phyloP scores from a whole-genome alignment of 2,888 invertebrate genomes.

The Drosophila siamana region DNA sequence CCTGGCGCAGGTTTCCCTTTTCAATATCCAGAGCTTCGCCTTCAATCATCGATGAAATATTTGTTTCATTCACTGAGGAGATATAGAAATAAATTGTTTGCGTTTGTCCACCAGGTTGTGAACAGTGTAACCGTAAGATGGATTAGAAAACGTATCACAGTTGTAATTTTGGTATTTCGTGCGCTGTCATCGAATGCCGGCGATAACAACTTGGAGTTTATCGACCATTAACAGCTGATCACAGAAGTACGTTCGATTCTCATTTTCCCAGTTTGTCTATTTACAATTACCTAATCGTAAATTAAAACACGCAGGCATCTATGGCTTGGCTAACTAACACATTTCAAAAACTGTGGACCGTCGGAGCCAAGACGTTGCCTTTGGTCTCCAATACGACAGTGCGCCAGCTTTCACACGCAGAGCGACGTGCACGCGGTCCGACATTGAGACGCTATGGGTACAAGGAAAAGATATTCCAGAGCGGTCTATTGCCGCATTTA shows the following conservation, averaged over 20 bases:
- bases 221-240: constrained; percentile 37
- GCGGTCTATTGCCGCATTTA: constrained; percentile 90
- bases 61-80: constrained; percentile 7
- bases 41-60: constrained; percentile 40
- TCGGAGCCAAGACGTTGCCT: constrained; percentile 18
- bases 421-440: constrained; percentile 86
- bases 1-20: constrained; percentile 37
- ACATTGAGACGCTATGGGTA: constrained; percentile 89
- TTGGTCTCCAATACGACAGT: constrained; percentile 82
- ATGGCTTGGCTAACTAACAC: constrained; percentile 70
- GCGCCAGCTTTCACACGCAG: constrained; percentile 87
- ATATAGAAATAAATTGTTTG: neutral
- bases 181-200: neutral
- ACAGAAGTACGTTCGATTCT: neutral
- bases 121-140: neutral
- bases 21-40: constrained; percentile 36
- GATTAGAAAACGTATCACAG: neutral
- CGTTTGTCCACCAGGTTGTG: constrained; percentile 24
- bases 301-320: constrained; percentile 23
- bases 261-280: constrained; percentile 35
- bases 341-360: constrained; percentile 56
- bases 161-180: neutral
- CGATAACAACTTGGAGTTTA: neutral
- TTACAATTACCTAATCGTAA: constrained; percentile 74
- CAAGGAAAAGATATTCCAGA: constrained; percentile 88